phyloP scores from a whole-genome alignment of 2,113 vertebrate species.

The Nipponia nippon region DNA sequence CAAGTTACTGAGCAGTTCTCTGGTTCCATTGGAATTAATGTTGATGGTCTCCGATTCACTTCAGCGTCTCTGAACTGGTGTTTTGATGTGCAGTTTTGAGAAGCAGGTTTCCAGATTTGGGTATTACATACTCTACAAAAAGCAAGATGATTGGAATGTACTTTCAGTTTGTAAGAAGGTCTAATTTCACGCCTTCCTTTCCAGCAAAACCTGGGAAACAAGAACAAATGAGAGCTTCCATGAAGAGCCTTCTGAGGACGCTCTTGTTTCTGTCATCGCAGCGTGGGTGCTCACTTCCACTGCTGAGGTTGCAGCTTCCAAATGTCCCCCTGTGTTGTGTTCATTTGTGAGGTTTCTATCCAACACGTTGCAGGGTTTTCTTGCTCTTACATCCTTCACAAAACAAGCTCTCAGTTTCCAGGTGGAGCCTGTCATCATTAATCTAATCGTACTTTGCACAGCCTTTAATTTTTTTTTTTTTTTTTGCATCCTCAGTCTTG shows the following conservation, averaged over 20 bases:
- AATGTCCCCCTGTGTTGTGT: background rate
- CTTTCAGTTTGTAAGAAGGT: background rate
- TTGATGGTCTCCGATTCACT: background rate
- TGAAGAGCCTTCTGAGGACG: background rate
- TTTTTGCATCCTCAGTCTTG: background rate
- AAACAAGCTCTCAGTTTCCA: background rate
- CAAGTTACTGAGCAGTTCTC: background rate
- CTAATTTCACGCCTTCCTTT: background rate
- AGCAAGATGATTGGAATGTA: background rate
- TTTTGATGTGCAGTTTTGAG: background rate
- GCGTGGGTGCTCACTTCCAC: background rate
- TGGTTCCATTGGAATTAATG: background rate
- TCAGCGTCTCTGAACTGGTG: background rate
- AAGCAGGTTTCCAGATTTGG: background rate
- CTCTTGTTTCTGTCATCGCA: background rate
- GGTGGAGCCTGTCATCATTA: constrained; percentile 3
- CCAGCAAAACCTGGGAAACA: background rate
- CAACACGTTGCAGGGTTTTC: background rate
- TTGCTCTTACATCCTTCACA: background rate
- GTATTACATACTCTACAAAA: background rate
- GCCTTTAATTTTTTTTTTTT: background rate
- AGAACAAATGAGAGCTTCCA: background rate
- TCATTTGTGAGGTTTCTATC: background rate
- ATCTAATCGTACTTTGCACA: background rate
- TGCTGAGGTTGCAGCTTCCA: background rate